These are phyloP conservation scores for Gadus macrocephalus DNA, from an alignment of 2,113 vertebrate species.

Conservation along the genomic window DNA sequence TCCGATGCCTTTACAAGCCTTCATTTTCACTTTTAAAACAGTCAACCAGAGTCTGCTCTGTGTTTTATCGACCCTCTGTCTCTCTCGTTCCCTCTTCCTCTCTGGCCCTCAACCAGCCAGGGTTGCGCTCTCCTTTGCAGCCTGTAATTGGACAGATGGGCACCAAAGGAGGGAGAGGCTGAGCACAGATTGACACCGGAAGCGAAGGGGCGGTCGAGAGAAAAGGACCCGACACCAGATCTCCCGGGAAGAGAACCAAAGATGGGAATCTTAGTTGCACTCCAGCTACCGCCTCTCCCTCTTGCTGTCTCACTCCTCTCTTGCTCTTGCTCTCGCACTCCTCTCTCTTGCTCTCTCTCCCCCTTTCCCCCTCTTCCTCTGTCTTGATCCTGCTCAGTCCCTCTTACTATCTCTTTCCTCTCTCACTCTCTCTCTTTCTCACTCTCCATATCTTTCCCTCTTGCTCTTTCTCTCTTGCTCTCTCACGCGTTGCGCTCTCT, in stretches of 20 bases:
- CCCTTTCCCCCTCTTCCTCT: too few species aligned
- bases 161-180: constrained; percentile 27
- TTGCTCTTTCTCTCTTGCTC: too few species aligned
- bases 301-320: background rate
- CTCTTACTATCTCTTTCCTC: background rate
- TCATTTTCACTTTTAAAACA: too few species aligned
- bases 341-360: constrained; percentile 9
- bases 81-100: background rate
- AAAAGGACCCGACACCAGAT: constrained; percentile 23
- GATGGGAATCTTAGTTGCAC: too few species aligned
- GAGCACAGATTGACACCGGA: constrained; percentile 32
- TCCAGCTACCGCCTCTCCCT: background rate
- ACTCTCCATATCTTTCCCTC: too few species aligned
- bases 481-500: too few species aligned
- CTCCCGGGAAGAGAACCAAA: constrained; percentile 11
- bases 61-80: background rate
- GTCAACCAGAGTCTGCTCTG: too few species aligned
- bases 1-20: too few species aligned
- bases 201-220: constrained; percentile 12
- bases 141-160: constrained; percentile 31
- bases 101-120: constrained; percentile 2
- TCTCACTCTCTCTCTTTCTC: background rate
- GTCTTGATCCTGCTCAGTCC: background rate
- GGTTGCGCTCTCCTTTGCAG: constrained; percentile 13
- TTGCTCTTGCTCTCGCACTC: too few species aligned